Conservation (phyloP, 92 coral and sea anemone genomes). For the Palythoa caribaeorum region DNA sequence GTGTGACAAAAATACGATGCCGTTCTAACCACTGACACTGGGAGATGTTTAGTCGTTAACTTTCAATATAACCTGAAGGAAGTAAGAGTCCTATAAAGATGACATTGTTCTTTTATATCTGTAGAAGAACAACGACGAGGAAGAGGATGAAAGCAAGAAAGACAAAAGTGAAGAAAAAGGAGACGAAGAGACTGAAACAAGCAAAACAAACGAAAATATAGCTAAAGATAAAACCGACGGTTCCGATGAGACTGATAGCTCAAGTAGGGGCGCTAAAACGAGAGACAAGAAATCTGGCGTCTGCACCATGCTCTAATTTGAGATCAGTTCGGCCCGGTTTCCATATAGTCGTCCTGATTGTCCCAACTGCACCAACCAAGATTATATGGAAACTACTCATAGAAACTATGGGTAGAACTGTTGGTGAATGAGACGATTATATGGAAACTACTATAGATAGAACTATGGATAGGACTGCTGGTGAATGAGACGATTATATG, state of each 20-base stretch:
- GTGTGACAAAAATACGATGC: no score
- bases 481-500: no score
- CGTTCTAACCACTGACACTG: no score
- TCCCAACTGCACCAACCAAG: neutral
- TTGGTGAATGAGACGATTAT: no score
- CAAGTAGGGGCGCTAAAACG: constrained; percentile 6
- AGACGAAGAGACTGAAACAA: neutral
- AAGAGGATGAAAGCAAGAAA: constrained; percentile 5
- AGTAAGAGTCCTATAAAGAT: neutral
- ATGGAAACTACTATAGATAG: no score
- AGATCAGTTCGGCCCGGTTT: neutral
- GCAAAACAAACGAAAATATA: neutral
- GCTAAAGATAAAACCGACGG: neutral
- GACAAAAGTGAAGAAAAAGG: constrained; percentile 10
- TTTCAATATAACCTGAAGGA: no score
- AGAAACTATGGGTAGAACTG: no score
- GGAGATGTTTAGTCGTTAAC: no score
- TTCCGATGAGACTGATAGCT: neutral
- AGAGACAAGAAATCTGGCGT: constrained; percentile 44
- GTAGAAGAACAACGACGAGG: constrained; percentile 26
- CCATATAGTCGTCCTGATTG: neutral
- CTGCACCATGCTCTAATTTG: constrained; percentile 12
- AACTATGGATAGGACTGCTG: no score
- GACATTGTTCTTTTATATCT: neutral
- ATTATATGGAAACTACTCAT: neutral